Conservation (phyloP, 2,888 invertebrate genomes). For the Tiliacea aurago region DNA sequence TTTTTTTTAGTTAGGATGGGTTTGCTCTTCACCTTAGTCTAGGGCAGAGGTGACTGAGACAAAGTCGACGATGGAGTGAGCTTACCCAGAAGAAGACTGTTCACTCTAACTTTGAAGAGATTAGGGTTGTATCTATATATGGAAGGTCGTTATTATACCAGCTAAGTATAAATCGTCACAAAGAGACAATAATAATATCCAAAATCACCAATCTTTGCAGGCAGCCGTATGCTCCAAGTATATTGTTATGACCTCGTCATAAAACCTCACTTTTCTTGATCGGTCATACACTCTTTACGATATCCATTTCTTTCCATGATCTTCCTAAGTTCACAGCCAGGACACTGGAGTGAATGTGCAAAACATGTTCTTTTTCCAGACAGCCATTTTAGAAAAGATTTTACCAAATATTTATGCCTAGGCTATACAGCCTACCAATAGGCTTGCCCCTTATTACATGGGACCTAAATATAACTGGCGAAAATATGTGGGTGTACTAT, state of each 20-base stretch:
- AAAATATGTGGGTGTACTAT: too few relatives aligned
- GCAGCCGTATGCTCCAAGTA: neutral
- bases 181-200: neutral
- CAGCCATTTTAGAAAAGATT: neutral
- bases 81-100: too few relatives aligned
- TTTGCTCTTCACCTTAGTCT: too few relatives aligned
- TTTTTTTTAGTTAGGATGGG: too few relatives aligned
- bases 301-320: neutral
- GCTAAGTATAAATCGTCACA: neutral
- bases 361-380: neutral
- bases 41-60: too few relatives aligned
- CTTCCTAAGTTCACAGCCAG: neutral
- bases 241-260: neutral
- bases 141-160: neutral
- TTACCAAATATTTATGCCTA: constrained; percentile 7
- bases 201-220: neutral
- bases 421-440: too few relatives aligned
- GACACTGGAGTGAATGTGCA: neutral
- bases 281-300: neutral
- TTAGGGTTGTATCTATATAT: too few relatives aligned
- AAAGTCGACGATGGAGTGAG: too few relatives aligned
- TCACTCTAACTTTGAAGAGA: too few relatives aligned
- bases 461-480: too few relatives aligned
- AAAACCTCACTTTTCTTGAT: neutral
- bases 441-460: too few relatives aligned